Evolutionary conservation across 1,140 invertebrate species (phyloP).

Genomic region (Acromyrmex heyeri): DNA sequence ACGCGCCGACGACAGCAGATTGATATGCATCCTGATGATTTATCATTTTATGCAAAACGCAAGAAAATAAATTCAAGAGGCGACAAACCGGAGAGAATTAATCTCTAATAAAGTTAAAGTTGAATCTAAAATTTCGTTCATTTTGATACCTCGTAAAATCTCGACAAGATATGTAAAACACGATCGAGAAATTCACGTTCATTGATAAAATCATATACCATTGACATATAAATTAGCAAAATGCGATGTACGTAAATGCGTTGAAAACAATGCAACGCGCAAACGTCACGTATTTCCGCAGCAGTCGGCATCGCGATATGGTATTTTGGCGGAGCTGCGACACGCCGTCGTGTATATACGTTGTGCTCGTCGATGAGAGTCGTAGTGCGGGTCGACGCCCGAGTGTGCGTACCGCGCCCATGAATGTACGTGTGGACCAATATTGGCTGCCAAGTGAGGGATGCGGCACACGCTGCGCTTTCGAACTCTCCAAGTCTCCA

Average conservation of each 20-base stretch:
- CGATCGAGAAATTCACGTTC: background rate
- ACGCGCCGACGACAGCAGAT: background rate
- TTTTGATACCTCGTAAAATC: background rate
- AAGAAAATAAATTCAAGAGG: slow-evolving; percentile 1
- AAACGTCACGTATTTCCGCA: slow-evolving; percentile 29
- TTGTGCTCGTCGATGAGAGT: background rate
- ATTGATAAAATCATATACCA: slow-evolving; percentile 16
- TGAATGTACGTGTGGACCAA: slow-evolving; percentile 75
- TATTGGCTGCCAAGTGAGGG: slow-evolving; percentile 80
- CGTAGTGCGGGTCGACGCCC: slow-evolving; percentile 27
- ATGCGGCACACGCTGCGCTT: slow-evolving; percentile 77
- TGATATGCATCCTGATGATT: background rate
- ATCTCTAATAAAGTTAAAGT: background rate
- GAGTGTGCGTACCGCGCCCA: slow-evolving; percentile 18
- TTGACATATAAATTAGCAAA: background rate
- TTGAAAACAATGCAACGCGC: slow-evolving; percentile 38
- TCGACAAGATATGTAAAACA: background rate
- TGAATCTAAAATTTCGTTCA: background rate
- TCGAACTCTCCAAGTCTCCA: slow-evolving; percentile 71
- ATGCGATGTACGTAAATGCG: background rate
- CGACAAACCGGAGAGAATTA: background rate
- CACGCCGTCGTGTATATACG: background rate
- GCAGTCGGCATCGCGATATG: slow-evolving; percentile 13
- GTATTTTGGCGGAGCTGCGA: slow-evolving; percentile 38
- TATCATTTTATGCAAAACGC: background rate